A percentile compares a stretch with the other conserved stretches of the same genome.
Evolutionary conservation across 2,888 invertebrate genomes (phyloP).

Genomic region (Lasioglossum morio): DNA sequence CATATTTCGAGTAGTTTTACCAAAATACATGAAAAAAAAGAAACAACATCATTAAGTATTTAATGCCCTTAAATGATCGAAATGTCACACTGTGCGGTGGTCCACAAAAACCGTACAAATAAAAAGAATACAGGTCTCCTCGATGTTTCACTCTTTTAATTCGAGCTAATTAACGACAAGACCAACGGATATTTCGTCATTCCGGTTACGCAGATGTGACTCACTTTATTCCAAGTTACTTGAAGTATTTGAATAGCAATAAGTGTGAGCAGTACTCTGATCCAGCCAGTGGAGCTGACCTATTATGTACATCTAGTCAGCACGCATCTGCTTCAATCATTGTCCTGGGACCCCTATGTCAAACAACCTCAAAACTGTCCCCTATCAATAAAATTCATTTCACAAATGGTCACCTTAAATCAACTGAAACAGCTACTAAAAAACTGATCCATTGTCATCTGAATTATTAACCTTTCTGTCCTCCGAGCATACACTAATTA

Average conservation of each 20-base stretch:
- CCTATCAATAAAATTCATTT: background rate
- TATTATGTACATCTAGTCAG: background rate
- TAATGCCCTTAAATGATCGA: too few relatives aligned
- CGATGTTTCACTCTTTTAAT: background rate
- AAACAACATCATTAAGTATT: too few relatives aligned
- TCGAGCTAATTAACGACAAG: background rate
- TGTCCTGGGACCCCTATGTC: background rate
- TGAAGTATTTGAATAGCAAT: background rate
- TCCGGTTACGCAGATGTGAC: too few relatives aligned
- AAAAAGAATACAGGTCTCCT: background rate
- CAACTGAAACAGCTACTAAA: background rate
- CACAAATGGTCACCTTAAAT: background rate
- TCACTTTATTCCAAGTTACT: background rate
- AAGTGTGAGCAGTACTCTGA: background rate
- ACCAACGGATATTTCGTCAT: too few relatives aligned
- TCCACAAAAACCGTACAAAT: constrained; percentile 1
- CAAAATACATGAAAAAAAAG: too few relatives aligned
- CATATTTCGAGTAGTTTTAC: too few relatives aligned
- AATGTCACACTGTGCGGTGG: background rate
- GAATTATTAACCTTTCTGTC: background rate
- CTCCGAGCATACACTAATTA: too few relatives aligned
- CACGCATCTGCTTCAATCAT: background rate
- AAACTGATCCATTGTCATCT: background rate
- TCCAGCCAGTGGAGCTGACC: background rate
- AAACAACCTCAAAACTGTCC: background rate